phyloP scores from a whole-genome alignment of 2,888 invertebrate genomes.

The Metalampra italica region DNA sequence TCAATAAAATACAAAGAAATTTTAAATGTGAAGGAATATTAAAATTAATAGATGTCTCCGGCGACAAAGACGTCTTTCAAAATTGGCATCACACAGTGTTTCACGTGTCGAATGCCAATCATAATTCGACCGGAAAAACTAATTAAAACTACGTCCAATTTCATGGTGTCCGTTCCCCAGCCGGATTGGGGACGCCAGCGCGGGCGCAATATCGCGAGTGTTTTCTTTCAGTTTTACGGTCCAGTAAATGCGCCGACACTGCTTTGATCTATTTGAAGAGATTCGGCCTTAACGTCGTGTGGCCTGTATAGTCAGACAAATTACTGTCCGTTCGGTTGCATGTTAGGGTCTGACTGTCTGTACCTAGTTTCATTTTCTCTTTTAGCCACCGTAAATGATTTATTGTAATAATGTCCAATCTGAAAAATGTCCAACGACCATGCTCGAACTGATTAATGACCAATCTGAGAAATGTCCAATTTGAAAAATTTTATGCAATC shows the following conservation, averaged over 20 bases:
- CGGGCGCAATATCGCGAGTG: conserved; percentile 27
- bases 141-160: conserved; percentile 27
- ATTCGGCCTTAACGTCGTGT: conserved; percentile 21
- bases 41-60: too few species aligned
- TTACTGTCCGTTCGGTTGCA: conserved; percentile 9
- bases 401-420: too few species aligned
- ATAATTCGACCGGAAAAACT: conserved; percentile 1
- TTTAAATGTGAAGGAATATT: too few species aligned
- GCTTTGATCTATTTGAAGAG: conserved; percentile 49
- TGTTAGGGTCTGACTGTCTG: neutral
- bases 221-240: conserved; percentile 45
- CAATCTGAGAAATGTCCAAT: too few species aligned
- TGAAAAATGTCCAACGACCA: too few species aligned
- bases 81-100: neutral
- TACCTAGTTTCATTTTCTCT: neutral
- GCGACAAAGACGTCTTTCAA: neutral
- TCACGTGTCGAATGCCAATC: conserved; percentile 4
- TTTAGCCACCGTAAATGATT: too few species aligned
- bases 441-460: too few species aligned
- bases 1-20: too few species aligned
- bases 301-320: conserved; percentile 17
- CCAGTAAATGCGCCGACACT: conserved; percentile 29
- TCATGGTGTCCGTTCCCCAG: conserved; percentile 23
- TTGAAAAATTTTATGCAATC: too few species aligned
- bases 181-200: conserved; percentile 19